Percentiles rank a stretch among this genome's conserved stretches.
phyloP scores from a whole-genome alignment of 2,113 vertebrate genomes.

The Rhinopomastus cyanomelas region DNA sequence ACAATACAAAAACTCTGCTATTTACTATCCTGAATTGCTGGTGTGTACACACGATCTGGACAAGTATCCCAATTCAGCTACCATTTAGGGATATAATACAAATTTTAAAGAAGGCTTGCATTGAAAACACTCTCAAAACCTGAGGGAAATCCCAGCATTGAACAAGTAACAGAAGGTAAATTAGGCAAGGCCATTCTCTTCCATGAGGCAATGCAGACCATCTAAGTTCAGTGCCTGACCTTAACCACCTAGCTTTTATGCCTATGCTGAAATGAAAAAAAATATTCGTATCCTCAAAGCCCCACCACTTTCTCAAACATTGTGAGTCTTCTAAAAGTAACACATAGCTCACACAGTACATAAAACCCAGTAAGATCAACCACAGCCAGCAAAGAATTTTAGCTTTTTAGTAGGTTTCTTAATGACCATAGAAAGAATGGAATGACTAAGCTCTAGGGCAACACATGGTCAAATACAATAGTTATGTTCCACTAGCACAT shows the following conservation, averaged over 20 bases:
- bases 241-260: background rate
- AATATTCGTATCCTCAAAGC: background rate
- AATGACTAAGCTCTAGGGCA: background rate
- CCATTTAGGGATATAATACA: background rate
- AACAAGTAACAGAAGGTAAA: background rate
- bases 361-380: background rate
- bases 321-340: background rate
- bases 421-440: background rate
- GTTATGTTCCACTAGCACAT: background rate
- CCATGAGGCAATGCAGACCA: background rate
- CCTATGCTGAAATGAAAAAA: background rate
- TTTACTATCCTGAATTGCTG: background rate
- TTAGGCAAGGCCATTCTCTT: background rate
- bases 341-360: background rate
- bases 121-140: background rate
- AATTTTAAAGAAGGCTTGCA: background rate
- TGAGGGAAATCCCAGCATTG: background rate
- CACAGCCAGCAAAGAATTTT: background rate
- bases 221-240: background rate
- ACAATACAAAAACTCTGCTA: background rate
- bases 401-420: background rate
- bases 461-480: background rate
- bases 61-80: background rate
- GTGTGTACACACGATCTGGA: background rate
- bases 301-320: background rate